Percentiles rank a stretch among this genome's conserved stretches.
Evolutionary conservation across 2,888 invertebrate genomes (phyloP).

Genomic region (Leptinotarsa haldemani): DNA sequence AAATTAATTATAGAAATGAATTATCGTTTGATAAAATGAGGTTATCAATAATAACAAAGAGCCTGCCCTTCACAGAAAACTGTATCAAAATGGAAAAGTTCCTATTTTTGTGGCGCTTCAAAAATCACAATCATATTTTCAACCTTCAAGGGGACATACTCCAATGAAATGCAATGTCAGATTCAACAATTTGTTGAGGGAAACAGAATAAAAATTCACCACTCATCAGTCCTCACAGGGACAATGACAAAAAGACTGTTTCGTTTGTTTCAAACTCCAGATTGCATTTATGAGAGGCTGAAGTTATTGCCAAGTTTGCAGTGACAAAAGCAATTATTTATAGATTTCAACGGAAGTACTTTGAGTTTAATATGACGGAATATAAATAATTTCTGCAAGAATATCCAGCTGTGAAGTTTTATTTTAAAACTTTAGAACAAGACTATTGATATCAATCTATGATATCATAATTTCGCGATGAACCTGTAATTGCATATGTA

Average conservation of each 20-base stretch:
- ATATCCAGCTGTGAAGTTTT: background rate
- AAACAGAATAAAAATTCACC: background rate
- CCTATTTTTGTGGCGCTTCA: background rate
- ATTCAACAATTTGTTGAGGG: background rate
- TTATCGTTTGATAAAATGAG: no score
- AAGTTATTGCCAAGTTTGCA: conserved; percentile 32
- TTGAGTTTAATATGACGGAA: conserved; percentile 10
- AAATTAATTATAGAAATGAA: no score
- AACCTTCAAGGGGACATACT: background rate
- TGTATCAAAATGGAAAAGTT: no score
- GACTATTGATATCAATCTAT: no score
- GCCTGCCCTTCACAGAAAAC: no score
- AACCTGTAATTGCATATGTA: no score
- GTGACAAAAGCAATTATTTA: conserved; percentile 30
- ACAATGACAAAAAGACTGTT: background rate
- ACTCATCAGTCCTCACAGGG: background rate
- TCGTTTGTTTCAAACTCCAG: conserved; percentile 16
- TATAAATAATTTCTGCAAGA: background rate
- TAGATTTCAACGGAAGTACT: background rate
- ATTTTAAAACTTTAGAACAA: background rate
- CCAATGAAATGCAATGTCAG: background rate
- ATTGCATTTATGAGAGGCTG: conserved; percentile 32
- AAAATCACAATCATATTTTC: background rate
- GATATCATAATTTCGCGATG: no score
- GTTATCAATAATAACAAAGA: no score